Conservation (phyloP, 1,140 invertebrate genomes). For the Sycophaga agraensis region DNA sequence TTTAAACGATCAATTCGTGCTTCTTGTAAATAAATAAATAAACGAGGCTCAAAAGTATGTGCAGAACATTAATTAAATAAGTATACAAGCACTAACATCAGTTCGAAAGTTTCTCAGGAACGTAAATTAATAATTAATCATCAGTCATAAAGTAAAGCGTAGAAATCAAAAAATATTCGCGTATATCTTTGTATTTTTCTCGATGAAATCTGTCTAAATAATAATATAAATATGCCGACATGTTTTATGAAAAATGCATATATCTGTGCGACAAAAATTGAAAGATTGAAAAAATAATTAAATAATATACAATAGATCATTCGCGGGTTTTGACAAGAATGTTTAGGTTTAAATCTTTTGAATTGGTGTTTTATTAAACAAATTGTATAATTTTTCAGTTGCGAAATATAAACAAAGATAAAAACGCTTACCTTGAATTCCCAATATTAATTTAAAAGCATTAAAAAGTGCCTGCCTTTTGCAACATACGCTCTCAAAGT, state of each 20-base stretch:
- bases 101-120: conserved; percentile 23
- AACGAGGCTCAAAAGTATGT: neutral
- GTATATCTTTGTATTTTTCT: conserved; percentile 20
- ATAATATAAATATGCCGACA: conserved; percentile 23
- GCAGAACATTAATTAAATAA: conserved; percentile 5
- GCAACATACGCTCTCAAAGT: too few relatives aligned
- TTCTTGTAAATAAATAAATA: conserved; percentile 20
- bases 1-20: too few relatives aligned
- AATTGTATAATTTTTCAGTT: too few relatives aligned
- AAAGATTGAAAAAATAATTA: conserved; percentile 11
- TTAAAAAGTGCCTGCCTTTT: too few relatives aligned
- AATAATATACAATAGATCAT: too few relatives aligned
- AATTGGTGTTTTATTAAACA: too few relatives aligned
- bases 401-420: too few relatives aligned
- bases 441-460: too few relatives aligned
- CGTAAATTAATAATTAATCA: conserved; percentile 15
- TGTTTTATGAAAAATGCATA: conserved; percentile 1
- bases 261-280: conserved; percentile 9
- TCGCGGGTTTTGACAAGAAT: too few relatives aligned
- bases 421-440: too few relatives aligned
- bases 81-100: conserved; percentile 1
- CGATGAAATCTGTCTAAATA: conserved; percentile 9
- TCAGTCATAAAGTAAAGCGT: neutral
- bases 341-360: too few relatives aligned
- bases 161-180: conserved; percentile 20